Evolutionary conservation across 2,113 vertebrate genomes (phyloP).

Genomic region (Grantiella picta): DNA sequence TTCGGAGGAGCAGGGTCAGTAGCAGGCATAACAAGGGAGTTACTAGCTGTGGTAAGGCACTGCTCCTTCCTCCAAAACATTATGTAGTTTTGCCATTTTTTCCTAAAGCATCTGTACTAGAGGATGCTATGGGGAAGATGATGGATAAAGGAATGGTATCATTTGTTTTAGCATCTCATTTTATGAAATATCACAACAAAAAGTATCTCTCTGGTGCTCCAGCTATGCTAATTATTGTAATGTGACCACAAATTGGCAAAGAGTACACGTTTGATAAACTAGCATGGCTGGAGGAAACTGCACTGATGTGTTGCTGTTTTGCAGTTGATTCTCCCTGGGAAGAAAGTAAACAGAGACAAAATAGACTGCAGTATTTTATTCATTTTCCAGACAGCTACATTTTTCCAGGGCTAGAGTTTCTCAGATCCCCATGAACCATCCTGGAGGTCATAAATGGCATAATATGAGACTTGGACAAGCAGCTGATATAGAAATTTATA

Average conservation of each 20-base stretch:
- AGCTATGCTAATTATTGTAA: neutral
- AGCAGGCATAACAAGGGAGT: neutral
- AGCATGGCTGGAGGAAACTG: neutral
- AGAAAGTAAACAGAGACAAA: neutral
- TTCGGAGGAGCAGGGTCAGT: neutral
- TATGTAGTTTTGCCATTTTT: neutral
- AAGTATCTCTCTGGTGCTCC: neutral
- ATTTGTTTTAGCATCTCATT: neutral
- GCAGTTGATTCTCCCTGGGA: neutral
- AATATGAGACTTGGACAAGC: neutral
- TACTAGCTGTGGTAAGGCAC: neutral
- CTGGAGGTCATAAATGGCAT: neutral
- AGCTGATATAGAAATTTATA: neutral
- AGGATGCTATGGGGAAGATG: neutral
- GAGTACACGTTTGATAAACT: neutral
- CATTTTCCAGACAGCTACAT: neutral
- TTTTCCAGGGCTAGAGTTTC: neutral
- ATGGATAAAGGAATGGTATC: neutral
- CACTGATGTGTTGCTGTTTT: neutral
- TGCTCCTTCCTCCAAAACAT: rapidly evolving
- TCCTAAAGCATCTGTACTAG: neutral
- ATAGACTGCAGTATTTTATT: neutral
- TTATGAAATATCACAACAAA: neutral
- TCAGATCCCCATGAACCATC: neutral
- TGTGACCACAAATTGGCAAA: neutral